Evolutionary conservation across 2,888 invertebrate species (phyloP).

Genomic region (Synergus umbraculus): DNA sequence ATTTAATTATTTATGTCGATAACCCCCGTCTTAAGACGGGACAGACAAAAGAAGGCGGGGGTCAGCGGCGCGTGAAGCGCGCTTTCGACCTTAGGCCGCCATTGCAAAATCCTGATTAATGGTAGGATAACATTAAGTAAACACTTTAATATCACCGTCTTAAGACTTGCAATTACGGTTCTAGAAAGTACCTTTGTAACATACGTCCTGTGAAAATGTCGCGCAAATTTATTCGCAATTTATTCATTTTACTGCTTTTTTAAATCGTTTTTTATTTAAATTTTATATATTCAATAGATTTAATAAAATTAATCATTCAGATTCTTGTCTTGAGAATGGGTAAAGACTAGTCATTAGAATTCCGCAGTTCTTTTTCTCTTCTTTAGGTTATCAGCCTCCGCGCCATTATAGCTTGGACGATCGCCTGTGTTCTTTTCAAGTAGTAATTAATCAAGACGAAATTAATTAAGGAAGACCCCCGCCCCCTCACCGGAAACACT

Average conservation of each 20-base stretch:
- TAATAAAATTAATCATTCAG: not conserved
- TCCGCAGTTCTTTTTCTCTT: not conserved
- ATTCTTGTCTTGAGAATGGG: not conserved
- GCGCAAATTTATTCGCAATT: not conserved
- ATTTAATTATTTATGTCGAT: constrained; percentile 22
- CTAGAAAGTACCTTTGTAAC: constrained; percentile 57
- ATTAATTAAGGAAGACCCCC: constrained; percentile 18
- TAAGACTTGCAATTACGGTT: constrained; percentile 60
- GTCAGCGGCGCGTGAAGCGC: constrained; percentile 49
- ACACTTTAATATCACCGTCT: constrained; percentile 62
- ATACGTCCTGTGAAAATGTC: not conserved
- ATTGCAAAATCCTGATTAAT: constrained; percentile 71
- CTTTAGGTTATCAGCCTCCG: constrained; percentile 24
- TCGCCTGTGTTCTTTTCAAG: constrained; percentile 24
- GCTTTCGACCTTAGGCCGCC: constrained; percentile 44
- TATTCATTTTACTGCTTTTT: not conserved
- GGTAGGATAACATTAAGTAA: constrained; percentile 71
- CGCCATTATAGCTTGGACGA: constrained; percentile 14
- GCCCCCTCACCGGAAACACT: not conserved
- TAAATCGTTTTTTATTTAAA: not conserved
- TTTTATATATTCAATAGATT: too few relatives aligned
- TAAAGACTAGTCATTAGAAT: constrained; percentile 20
- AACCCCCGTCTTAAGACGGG: constrained; percentile 15
- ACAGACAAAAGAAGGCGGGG: constrained; percentile 55
- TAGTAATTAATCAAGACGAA: constrained; percentile 34